Evolutionary conservation across 2,888 invertebrate species (phyloP).

Genomic region (Ptychoptera albimana): DNA sequence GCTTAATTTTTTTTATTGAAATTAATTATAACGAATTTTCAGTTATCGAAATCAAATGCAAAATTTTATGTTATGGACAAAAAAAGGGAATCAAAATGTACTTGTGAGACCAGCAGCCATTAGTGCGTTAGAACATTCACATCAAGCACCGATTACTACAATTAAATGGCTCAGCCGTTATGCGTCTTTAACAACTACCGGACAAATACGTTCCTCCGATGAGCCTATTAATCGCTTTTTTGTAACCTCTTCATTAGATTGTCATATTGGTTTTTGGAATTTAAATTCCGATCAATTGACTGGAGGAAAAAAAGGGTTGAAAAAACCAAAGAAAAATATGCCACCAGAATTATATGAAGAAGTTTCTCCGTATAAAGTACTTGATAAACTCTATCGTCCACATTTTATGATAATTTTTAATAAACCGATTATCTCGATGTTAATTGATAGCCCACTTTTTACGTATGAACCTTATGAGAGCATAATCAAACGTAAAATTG

Average conservation of each 20-base stretch:
- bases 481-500: background rate
- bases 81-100: constrained; percentile 39
- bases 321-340: constrained; percentile 20
- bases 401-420: constrained; percentile 32
- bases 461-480: constrained; percentile 4
- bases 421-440: background rate
- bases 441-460: background rate
- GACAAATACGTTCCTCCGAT: constrained; percentile 32
- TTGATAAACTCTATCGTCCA: constrained; percentile 46
- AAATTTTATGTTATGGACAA: constrained; percentile 52
- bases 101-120: constrained; percentile 42
- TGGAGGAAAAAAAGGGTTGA: background rate
- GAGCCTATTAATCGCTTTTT: constrained; percentile 40
- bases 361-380: constrained; percentile 40
- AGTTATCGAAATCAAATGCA: constrained; percentile 40
- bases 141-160: constrained; percentile 42
- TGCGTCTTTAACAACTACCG: constrained; percentile 40
- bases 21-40: too few species aligned
- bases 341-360: constrained; percentile 43
- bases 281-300: constrained; percentile 29
- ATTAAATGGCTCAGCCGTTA: constrained; percentile 54
- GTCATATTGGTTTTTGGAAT: constrained; percentile 55
- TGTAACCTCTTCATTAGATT: constrained; percentile 48
- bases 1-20: too few species aligned
- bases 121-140: constrained; percentile 44